These are phyloP conservation scores for Lycopodina hypogea DNA, from an alignment of 37 sponge, comb jelly and placozoan genomes.

Conservation along the genomic window DNA sequence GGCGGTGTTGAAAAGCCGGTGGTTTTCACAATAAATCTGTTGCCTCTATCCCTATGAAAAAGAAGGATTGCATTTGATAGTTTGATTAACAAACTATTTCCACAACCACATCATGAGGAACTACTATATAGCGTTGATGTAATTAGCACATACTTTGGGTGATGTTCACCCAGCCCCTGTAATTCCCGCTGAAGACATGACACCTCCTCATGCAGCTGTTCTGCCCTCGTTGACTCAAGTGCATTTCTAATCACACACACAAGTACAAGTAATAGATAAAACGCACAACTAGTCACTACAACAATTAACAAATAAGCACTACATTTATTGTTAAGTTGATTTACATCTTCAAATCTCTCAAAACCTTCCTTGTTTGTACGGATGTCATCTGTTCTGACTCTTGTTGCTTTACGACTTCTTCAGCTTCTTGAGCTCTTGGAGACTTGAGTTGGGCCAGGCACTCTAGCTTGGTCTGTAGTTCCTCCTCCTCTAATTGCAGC, in stretches of 20 bases:
- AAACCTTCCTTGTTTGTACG: slow-evolving; percentile 21
- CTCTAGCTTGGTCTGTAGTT: slow-evolving; percentile 1
- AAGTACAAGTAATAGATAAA: background rate
- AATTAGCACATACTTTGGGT: background rate
- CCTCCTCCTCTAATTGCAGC: slow-evolving; percentile 11
- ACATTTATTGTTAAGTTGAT: background rate
- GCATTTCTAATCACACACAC: background rate
- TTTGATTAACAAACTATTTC: too few species aligned
- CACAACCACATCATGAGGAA: too few species aligned
- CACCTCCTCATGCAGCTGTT: slow-evolving; percentile 4
- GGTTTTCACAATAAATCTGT: too few species aligned
- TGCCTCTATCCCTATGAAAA: too few species aligned
- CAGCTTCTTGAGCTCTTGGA: slow-evolving; percentile 19
- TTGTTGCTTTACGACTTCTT: slow-evolving; percentile 3
- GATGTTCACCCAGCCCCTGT: background rate
- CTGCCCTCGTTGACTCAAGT: background rate
- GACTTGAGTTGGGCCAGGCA: slow-evolving; percentile 1
- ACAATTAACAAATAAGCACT: background rate
- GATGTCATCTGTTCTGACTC: slow-evolving; percentile 13
- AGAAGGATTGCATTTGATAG: too few species aligned
- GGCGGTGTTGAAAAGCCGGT: too few species aligned
- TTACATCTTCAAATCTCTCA: slow-evolving; percentile 32
- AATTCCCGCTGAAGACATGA: background rate
- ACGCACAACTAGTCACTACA: too few species aligned
- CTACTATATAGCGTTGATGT: too few species aligned